A percentile compares a stretch with the other conserved stretches of the same genome.
These are phyloP conservation scores for Coenonympha glycerion DNA, from an alignment of 2,888 invertebrate genomes.

Conservation along the genomic window DNA sequence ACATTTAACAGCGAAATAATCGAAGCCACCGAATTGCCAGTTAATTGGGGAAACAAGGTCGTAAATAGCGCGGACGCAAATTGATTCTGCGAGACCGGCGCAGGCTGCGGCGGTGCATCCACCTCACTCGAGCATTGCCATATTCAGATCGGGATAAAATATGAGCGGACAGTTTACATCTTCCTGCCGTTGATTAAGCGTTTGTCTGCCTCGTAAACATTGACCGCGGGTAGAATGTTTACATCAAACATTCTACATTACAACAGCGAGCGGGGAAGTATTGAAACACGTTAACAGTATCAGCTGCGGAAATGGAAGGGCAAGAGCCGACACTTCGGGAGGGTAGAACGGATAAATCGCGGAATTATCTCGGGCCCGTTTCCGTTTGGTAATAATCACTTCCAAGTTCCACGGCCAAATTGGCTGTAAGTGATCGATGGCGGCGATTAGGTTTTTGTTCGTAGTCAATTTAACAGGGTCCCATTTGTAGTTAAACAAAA, in stretches of 20 bases:
- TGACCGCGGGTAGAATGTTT: constrained; percentile 44
- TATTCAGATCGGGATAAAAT: constrained; percentile 69
- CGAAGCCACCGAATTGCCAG: constrained; percentile 75
- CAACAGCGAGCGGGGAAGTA: constrained; percentile 29
- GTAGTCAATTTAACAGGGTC: constrained; percentile 38
- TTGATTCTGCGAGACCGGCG: constrained; percentile 63
- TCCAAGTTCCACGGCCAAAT: constrained; percentile 24
- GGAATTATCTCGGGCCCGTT: constrained; percentile 40
- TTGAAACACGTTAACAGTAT: constrained; percentile 25
- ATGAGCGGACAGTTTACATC: constrained; percentile 55
- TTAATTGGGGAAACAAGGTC: constrained; percentile 70
- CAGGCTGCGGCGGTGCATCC: constrained; percentile 43
- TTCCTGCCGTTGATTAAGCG: constrained; percentile 62
- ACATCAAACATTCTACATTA: constrained; percentile 44
- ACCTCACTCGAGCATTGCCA: constrained; percentile 49
- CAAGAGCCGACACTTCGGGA: constrained; percentile 12
- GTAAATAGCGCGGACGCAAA: constrained; percentile 67
- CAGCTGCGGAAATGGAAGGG: constrained; percentile 23
- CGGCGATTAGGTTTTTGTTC: constrained; percentile 50
- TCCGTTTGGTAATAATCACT: constrained; percentile 56
- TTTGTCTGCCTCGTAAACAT: constrained; percentile 53
- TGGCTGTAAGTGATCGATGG: constrained; percentile 44
- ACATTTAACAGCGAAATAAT: constrained; percentile 72
- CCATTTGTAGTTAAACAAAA: constrained; percentile 38
- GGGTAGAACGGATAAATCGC: constrained; percentile 45